Evolutionary conservation across 2,888 invertebrate species (phyloP), one percentile per base, ranked within the genome.

Genomic region (Tetrapedia diversipes): DNA sequence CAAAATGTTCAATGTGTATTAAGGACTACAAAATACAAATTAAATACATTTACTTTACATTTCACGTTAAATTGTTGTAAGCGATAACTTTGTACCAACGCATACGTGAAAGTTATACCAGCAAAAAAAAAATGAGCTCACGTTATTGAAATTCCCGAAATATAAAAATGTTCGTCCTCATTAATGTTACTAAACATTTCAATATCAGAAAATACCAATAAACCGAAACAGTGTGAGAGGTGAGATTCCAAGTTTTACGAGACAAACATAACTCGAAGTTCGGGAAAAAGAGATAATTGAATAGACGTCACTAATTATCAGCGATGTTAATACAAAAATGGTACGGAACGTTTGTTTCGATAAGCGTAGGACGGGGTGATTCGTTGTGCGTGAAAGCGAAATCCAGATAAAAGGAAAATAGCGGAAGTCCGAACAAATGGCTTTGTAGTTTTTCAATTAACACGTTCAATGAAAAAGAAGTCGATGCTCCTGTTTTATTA

Each of bases 361-460:
- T 29, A 45, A 6, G 1, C 1, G 32, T 32, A 47, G 32, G 24
- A 34, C 11, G n/a, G 49, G n/a, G 4, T 2, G 32, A 22, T 2
- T 16, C 16, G 29, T 19, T 45, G 45, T 14, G 41, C 16, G n/a
- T n/a, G 22, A 60, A 60, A 45, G 60, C 32, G 45, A 45, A 45
- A 60, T 60, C 32, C 22, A 45, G 60, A 60, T 45, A 60, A 60
- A 45, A 49, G 49, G 10, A 49, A 39, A 49, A 39, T 39, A 37
- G 49, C 10, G 10, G 19, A 51, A 49, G 27, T 27, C 14, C 37
- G 49, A 63, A 63, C 49, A 51, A 49, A 63, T 27, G 51, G 63
- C 63, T 63, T 37, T 63, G 49, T 51, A 51, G 49, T 51, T 63
- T 63, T 63, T 63, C 49, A 63, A 63, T 63, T 63, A 63, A 63